Conservation (phyloP, 2,113 vertebrate species). For the Rhynchopsitta pachyrhyncha region DNA sequence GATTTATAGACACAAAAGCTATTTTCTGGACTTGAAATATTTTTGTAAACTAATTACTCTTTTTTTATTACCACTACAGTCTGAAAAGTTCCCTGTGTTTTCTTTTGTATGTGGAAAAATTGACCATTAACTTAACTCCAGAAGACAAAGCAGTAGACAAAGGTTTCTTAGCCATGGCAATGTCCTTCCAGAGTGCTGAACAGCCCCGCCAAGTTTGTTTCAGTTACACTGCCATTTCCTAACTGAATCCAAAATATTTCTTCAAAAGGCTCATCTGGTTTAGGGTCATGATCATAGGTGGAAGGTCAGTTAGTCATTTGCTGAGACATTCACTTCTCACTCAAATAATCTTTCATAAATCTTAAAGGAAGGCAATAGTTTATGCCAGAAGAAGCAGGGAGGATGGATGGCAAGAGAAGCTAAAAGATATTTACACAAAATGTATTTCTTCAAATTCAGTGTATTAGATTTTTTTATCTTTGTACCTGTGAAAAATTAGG, state of each 20-base stretch:
- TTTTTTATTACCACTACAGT: neutral
- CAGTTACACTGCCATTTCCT: slow-evolving; percentile 14
- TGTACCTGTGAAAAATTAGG: neutral
- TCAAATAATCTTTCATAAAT: slow-evolving; percentile 47
- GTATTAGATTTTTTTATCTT: neutral
- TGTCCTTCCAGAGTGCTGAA: neutral
- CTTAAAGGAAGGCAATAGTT: neutral
- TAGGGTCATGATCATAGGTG: neutral
- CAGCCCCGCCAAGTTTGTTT: neutral
- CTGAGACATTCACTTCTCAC: slow-evolving; percentile 7
- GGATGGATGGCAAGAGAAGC: neutral
- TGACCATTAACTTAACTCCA: neutral
- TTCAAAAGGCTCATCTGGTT: slow-evolving; percentile 21
- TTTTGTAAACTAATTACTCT: neutral
- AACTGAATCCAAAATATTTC: neutral
- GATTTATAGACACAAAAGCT: slow-evolving; percentile 7
- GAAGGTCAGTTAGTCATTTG: slow-evolving; percentile 25
- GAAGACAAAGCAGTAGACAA: neutral
- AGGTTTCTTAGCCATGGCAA: neutral
- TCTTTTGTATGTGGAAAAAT: neutral
- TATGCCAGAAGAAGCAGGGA: neutral
- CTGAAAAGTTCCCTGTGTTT: neutral
- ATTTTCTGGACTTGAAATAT: neutral
- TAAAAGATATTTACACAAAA: neutral
- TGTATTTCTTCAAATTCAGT: neutral